Base-by-base conservation (phyloP, 2,888 invertebrate species). In the Xiphydria camelus region DNA sequence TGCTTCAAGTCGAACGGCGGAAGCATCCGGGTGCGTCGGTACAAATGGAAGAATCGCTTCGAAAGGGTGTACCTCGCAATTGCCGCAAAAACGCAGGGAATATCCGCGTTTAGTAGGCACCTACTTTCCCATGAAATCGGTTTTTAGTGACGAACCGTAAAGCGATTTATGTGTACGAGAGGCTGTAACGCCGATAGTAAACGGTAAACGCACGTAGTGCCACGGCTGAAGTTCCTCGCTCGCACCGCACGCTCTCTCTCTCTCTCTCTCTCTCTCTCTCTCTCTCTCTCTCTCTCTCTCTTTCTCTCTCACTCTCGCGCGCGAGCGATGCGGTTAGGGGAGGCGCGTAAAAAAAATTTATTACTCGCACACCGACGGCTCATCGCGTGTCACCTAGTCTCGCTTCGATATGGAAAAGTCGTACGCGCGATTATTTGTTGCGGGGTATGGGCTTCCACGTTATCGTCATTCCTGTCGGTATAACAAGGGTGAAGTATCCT, bases 111-210 rank as follows among this genome's bases (percentile, higher is more conserved):
- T n/a, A 5, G 4, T 17, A 9, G 18, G 44, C 59, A 61, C 59
- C 68, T 61, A 68, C 59, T 69, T 66, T 64, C 61, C 61, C 62
- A 62, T 70, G 66, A 70, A 73, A 72, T 72, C 66, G 62, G 68
- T 68, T 73, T 68, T 71, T 66, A 71, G 73, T 66, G 74, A 73
- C 72, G 68, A 69, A 72, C 73, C 74, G 72, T 72, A 71, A 73
- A 73, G 61, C 68, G 66, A 72, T 72, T 74, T 73, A 73, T 71
- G 71, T 63, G 53, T 62, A 64, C 64, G 67, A 64, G 53, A 64
- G 61, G 66, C 66, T 67, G 71, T 72, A 68, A 69, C 66, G 66
- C 49, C 58, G 69, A 64, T 62, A 66, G 70, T 70, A 72, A 72
- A 70, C 66, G 68, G 61, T 67, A 66, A 68, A 63, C 62, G 50